phyloP scores from a whole-genome alignment of 2,888 invertebrate species.

The Pomacea canaliculata region DNA sequence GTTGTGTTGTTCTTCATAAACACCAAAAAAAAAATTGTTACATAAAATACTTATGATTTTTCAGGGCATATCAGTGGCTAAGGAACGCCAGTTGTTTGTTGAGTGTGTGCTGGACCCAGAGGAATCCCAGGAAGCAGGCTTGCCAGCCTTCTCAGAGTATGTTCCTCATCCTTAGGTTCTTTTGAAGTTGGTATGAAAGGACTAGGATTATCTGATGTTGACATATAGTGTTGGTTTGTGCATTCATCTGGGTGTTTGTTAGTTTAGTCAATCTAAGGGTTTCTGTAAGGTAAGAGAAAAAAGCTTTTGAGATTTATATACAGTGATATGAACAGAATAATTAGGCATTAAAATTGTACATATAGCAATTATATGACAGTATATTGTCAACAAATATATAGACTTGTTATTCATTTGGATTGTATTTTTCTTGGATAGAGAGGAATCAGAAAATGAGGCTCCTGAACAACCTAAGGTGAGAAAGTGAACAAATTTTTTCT shows the following conservation, averaged over 20 bases:
- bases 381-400: no score
- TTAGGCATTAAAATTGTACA: no score
- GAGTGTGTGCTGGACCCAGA: neutral
- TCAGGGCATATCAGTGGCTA: constrained; percentile 23
- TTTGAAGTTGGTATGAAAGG: neutral
- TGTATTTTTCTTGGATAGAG: constrained; percentile 10
- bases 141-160: constrained; percentile 13
- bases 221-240: constrained; percentile 1
- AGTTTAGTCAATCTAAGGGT: no score
- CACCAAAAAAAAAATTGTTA: no score
- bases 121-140: constrained; percentile 1
- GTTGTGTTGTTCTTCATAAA: no score
- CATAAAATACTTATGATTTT: neutral
- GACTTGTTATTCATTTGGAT: neutral
- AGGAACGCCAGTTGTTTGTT: neutral
- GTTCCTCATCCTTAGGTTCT: neutral
- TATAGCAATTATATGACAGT: no score
- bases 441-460: constrained; percentile 19
- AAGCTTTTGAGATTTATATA: no score
- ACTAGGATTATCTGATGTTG: constrained; percentile 31
- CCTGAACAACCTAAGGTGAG: neutral
- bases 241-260: no score
- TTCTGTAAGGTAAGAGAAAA: no score
- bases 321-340: no score
- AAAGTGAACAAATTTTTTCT: neutral